Percentiles rank a stretch among this genome's conserved stretches.
Evolutionary conservation across 2,888 invertebrate genomes (phyloP).

Genomic region (Andricus quercusramuli): DNA sequence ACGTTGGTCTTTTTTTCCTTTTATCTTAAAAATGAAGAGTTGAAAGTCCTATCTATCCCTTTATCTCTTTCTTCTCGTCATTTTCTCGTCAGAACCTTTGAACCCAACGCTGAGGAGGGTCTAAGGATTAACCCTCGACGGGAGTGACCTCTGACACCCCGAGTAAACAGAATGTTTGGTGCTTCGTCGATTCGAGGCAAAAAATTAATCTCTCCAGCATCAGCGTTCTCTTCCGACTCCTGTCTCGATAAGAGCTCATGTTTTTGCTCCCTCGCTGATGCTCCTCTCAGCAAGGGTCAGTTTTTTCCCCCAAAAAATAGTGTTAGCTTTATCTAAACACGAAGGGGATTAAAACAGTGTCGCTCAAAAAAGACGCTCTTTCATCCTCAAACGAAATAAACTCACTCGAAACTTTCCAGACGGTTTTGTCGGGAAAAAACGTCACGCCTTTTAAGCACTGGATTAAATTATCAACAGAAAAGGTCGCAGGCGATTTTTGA

Average conservation of each 20-base stretch:
- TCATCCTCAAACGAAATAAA: constrained; percentile 8
- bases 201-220: constrained; percentile 29
- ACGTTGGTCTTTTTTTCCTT: neutral
- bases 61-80: constrained; percentile 38
- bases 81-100: constrained; percentile 31
- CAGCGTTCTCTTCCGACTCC: constrained; percentile 17
- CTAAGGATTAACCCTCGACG: constrained; percentile 4
- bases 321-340: constrained; percentile 23
- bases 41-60: constrained; percentile 13
- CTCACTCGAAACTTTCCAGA: constrained; percentile 16
- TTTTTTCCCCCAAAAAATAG: neutral
- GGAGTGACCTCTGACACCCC: constrained; percentile 19
- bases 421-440: neutral
- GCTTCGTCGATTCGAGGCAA: constrained; percentile 6
- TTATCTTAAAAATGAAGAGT: neutral
- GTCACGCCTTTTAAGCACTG: neutral
- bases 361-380: neutral
- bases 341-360: constrained; percentile 28
- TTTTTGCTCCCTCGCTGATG: constrained; percentile 14
- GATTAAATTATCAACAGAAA: neutral
- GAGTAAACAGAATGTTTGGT: constrained; percentile 24
- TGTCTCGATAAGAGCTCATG: constrained; percentile 18
- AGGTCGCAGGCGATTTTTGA: neutral
- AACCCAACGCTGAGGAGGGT: neutral
- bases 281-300: constrained; percentile 4